Base-by-base conservation (phyloP, 2,113 vertebrate genomes). In the Leptodactylus fuscus region DNA sequence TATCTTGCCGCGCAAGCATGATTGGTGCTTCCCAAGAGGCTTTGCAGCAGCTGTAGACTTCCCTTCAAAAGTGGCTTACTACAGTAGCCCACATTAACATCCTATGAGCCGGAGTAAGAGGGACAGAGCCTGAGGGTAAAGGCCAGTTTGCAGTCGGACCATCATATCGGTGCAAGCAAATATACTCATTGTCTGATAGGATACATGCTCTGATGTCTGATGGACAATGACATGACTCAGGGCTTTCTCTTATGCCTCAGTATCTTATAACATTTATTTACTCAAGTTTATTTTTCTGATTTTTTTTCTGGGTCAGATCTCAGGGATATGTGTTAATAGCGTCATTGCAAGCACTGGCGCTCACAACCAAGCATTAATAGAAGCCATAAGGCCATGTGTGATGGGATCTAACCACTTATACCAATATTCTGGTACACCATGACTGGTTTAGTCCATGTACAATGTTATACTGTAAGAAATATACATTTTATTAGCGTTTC, bases 21-120 rank as follows among this genome's bases (percentile, higher is more conserved):
- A 79, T 79, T 79, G 76, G 76, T 79, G 76, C 76, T 79, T 79
- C 76, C 76, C 76, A 79, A 79, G 76, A 79, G 76, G 76, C 76
- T 79, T 60, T 79, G 76, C 76, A 79, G 76, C 76, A 79, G 76
- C 51, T 79, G 76, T 38, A 79, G 76, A 60, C 76, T 79, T 58
- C 53, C 22, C 51, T 60, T 41, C 22, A 38, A 41, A 24, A 79
- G 53, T 36, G 34, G 76, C 51, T 79, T 41, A 41, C 34, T 60
- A 48, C 53, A 34, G 29, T 41, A 36, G 46, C 36, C 75, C 76
- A 58, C 76, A 79, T 79, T 58, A 58, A 58, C 51, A 79, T 78
- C 13, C 75, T n/a, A 38, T 11, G 51, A 38, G 75, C 11, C 29
- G 34, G 29, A 15, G 41, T n/a, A 58, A 34, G 76, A 55, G 9